phyloP scores from a whole-genome alignment of 2,797 vertebrate genomes.

The Kryptolebias ocellatus region DNA sequence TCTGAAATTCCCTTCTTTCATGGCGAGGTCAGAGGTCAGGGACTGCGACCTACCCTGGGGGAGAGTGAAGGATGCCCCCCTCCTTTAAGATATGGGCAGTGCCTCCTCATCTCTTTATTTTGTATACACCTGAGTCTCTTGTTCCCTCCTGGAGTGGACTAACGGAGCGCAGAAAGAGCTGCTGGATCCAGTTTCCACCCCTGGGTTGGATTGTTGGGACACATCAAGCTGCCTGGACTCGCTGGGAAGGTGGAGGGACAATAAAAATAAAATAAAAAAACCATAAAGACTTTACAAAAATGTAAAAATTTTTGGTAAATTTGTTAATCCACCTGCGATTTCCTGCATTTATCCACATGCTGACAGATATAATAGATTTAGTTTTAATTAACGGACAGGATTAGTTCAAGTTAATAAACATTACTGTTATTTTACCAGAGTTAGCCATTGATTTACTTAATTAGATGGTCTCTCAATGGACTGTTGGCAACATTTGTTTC shows the following conservation, averaged over 20 bases:
- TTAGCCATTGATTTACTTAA: too few relatives aligned
- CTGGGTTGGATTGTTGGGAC: constrained; percentile 43
- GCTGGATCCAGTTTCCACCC: constrained; percentile 62
- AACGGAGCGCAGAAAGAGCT: constrained; percentile 72
- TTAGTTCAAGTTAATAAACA: too few relatives aligned
- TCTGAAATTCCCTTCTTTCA: constrained; percentile 82
- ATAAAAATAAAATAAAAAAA: constrained; percentile 5
- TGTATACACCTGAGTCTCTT: constrained; percentile 79
- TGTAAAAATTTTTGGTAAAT: neutral
- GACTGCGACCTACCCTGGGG: constrained; percentile 78
- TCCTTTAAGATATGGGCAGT: constrained; percentile 56
- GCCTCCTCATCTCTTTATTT: constrained; percentile 75
- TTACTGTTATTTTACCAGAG: too few relatives aligned
- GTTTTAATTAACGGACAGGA: too few relatives aligned
- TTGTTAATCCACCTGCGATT: too few relatives aligned
- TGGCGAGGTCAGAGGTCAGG: constrained; percentile 75
- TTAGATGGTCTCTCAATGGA: too few relatives aligned
- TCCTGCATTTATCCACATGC: too few relatives aligned
- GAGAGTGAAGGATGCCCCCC: constrained; percentile 50
- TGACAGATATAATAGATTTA: too few relatives aligned
- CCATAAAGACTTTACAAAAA: neutral
- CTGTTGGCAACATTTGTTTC: too few relatives aligned
- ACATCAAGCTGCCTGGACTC: constrained; percentile 53
- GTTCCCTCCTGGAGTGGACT: constrained; percentile 60
- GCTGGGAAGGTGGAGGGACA: constrained; percentile 36